A percentile compares a stretch with the other conserved stretches of the same genome.
Evolutionary conservation across 2,888 invertebrate species (phyloP).

Genomic region (Sphecodes monilicornis): DNA sequence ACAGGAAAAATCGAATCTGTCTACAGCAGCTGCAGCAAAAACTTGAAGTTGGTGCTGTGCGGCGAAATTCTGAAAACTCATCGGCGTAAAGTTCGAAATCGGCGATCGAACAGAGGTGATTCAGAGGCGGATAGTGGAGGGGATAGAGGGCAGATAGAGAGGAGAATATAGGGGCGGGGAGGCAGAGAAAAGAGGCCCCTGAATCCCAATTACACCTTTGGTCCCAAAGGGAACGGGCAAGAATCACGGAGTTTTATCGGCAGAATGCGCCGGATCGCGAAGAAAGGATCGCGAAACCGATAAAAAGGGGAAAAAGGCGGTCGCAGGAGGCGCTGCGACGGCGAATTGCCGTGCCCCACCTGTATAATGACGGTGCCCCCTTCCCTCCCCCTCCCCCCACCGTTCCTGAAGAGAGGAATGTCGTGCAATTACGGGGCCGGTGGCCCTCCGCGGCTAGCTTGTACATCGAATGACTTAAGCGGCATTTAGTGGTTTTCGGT

Average conservation of each 20-base stretch:
- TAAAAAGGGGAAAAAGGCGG: constrained; percentile 50
- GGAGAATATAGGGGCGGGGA: too few relatives aligned
- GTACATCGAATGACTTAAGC: constrained; percentile 72
- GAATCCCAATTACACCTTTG: constrained; percentile 56
- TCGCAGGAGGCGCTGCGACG: constrained; percentile 58
- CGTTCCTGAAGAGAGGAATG: constrained; percentile 67
- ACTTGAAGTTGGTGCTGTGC: neutral
- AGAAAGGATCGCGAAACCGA: constrained; percentile 41
- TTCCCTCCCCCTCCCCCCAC: neutral
- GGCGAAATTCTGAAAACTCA: constrained; percentile 28
- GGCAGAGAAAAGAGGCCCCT: neutral
- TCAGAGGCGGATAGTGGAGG: too few relatives aligned
- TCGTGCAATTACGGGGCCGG: constrained; percentile 71
- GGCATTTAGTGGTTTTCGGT: constrained; percentile 74
- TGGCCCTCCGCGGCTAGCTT: constrained; percentile 63
- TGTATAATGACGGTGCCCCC: constrained; percentile 69
- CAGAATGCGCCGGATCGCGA: constrained; percentile 49
- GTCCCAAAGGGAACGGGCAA: constrained; percentile 24
- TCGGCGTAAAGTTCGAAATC: constrained; percentile 26
- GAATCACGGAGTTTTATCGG: constrained; percentile 58
- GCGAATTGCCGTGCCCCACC: constrained; percentile 67
- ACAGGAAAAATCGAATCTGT: constrained; percentile 9
- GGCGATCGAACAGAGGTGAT: neutral
- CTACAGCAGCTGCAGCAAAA: neutral
- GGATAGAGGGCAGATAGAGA: neutral